phyloP scores from a whole-genome alignment of 2,888 invertebrate species.

The Diabrotica balteata region DNA sequence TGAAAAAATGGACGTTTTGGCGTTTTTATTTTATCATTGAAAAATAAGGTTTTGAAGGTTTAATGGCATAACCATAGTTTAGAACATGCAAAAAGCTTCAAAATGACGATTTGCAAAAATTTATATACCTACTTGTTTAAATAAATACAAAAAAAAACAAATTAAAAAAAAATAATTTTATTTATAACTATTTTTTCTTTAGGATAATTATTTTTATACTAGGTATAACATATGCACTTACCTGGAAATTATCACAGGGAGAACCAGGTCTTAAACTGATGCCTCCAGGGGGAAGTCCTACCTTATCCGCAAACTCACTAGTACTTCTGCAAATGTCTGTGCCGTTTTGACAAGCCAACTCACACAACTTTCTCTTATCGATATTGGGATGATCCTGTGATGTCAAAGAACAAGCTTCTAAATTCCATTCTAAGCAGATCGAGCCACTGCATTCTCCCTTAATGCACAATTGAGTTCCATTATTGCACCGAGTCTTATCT shows the following conservation, averaged over 20 bases:
- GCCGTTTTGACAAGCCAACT: constrained; percentile 94
- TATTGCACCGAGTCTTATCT: constrained; percentile 94
- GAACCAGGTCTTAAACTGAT: constrained; percentile 93
- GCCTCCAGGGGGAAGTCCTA: constrained; percentile 79
- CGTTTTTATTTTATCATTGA: too few relatives aligned
- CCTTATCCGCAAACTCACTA: constrained; percentile 79
- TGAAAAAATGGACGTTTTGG: too few relatives aligned
- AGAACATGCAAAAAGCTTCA: too few relatives aligned
- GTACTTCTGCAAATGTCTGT: constrained; percentile 85
- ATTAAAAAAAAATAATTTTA: too few relatives aligned
- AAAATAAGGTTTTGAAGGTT: too few relatives aligned
- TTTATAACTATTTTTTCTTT: too few relatives aligned
- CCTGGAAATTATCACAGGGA: constrained; percentile 98
- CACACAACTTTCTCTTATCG: constrained; percentile 88
- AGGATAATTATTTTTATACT: too few relatives aligned
- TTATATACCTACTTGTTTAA: too few relatives aligned
- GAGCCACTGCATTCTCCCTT: constrained; percentile 93
- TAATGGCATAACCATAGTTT: too few relatives aligned
- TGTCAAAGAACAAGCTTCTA: constrained; percentile 94
- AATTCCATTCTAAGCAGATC: constrained; percentile 92
- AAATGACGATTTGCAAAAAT: too few relatives aligned
- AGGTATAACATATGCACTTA: constrained; percentile 49
- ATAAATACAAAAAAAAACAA: too few relatives aligned
- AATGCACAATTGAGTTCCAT: constrained; percentile 87
- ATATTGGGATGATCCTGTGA: constrained; percentile 77